Percentiles rank a stretch among this genome's conserved stretches.
phyloP scores from a whole-genome alignment of 1,140 invertebrate genomes.

The Meteorus sp. region DNA sequence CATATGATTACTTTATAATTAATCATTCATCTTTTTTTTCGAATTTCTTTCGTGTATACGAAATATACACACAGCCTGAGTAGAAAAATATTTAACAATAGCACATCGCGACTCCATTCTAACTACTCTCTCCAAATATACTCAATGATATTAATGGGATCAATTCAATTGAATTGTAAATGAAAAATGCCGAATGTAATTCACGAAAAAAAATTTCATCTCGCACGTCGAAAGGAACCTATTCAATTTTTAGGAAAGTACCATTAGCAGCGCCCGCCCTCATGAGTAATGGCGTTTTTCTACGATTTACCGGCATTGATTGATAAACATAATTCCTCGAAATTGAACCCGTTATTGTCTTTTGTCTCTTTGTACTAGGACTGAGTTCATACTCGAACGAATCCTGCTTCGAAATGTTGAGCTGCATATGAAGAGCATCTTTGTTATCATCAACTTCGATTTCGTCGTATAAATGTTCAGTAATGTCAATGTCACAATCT shows the following conservation, averaged over 20 bases:
- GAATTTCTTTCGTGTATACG: background rate
- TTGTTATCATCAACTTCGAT: conserved; percentile 62
- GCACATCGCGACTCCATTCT: background rate
- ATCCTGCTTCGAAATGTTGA: conserved; percentile 47
- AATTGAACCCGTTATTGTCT: conserved; percentile 46
- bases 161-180: background rate
- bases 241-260: conserved; percentile 52
- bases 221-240: conserved; percentile 16
- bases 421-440: conserved; percentile 51
- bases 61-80: conserved; percentile 17
- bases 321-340: conserved; percentile 58
- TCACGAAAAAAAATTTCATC: conserved; percentile 5
- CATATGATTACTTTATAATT: too few species aligned
- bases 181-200: conserved; percentile 7
- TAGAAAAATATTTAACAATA: conserved; percentile 14
- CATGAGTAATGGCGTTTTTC: conserved; percentile 50
- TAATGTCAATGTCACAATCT: conserved; percentile 59
- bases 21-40: conserved; percentile 20
- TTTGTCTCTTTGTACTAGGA: conserved; percentile 48
- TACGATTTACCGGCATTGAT: conserved; percentile 47
- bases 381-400: conserved; percentile 46
- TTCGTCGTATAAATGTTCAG: conserved; percentile 59
- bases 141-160: conserved; percentile 11
- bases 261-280: conserved; percentile 39
- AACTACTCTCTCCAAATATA: background rate